Evolutionary conservation across 2,888 invertebrate species (phyloP).

Genomic region (Archips xylosteana): DNA sequence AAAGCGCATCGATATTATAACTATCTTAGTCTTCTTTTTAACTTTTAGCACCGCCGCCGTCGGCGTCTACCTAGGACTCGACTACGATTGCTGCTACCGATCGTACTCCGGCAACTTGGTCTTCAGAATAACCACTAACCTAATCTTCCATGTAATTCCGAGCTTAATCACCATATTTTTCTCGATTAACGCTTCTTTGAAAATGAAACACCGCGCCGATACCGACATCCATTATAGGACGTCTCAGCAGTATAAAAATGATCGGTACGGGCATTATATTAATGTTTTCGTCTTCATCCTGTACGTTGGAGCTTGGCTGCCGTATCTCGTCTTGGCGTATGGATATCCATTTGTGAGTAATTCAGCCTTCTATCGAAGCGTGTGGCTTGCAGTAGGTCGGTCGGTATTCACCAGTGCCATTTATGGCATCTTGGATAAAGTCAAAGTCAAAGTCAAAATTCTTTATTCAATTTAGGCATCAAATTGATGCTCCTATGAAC

Average conservation of each 20-base stretch:
- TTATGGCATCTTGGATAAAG: constrained; percentile 87
- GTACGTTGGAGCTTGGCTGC: constrained; percentile 88
- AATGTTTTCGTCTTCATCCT: constrained; percentile 88
- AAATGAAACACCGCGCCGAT: constrained; percentile 80
- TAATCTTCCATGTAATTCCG: constrained; percentile 86
- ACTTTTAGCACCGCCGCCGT: constrained; percentile 84
- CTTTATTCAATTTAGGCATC: too few relatives aligned
- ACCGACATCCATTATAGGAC: constrained; percentile 86
- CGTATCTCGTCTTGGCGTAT: constrained; percentile 87
- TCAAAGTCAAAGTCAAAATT: too few relatives aligned
- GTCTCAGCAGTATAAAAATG: constrained; percentile 86
- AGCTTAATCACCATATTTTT: constrained; percentile 81
- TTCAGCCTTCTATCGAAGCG: constrained; percentile 86
- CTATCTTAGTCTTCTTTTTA: constrained; percentile 84
- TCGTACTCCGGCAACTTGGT: constrained; percentile 80
- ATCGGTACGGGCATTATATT: constrained; percentile 86
- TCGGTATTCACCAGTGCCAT: constrained; percentile 88
- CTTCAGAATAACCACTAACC: constrained; percentile 84
- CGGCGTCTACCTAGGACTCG: constrained; percentile 86
- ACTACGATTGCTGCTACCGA: constrained; percentile 89
- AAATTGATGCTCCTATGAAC: too few relatives aligned
- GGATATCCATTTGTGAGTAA: constrained; percentile 77
- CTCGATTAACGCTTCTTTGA: constrained; percentile 79
- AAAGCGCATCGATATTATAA: constrained; percentile 77
- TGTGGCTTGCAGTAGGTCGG: constrained; percentile 89